A percentile compares a stretch with the other conserved stretches of the same genome.
These are phyloP conservation scores for Dreissena polymorpha DNA, from an alignment of 1,140 invertebrate genomes.

Conservation along the genomic window DNA sequence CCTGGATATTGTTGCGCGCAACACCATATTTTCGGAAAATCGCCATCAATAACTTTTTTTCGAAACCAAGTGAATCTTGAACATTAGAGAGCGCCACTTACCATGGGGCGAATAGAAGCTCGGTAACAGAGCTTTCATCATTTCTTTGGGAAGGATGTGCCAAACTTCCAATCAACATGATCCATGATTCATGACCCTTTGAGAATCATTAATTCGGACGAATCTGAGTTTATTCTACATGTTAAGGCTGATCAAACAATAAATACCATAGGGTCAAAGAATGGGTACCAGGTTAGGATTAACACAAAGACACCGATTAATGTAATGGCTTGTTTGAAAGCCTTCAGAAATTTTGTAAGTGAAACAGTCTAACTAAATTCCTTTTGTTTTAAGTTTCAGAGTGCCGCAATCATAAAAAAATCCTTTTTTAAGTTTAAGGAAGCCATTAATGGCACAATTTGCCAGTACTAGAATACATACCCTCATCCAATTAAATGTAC, in stretches of 20 bases:
- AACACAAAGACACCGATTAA: conserved; percentile 17
- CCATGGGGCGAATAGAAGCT: background rate
- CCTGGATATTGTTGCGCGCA: conserved; percentile 33
- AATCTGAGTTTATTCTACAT: conserved; percentile 4
- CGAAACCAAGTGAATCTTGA: background rate
- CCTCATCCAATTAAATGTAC: too few species aligned
- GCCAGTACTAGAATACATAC: too few species aligned
- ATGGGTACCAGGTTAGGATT: conserved; percentile 9
- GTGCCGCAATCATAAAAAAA: too few species aligned
- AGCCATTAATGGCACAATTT: too few species aligned
- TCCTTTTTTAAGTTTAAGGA: too few species aligned
- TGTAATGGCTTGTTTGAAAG: conserved; percentile 10
- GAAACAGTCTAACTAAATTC: too few species aligned
- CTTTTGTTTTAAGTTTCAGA: too few species aligned
- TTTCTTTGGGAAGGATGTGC: conserved; percentile 9
- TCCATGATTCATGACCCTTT: background rate
- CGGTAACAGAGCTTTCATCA: background rate
- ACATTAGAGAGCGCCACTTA: conserved; percentile 10
- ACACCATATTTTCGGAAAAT: conserved; percentile 17
- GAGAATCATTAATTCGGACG: conserved; percentile 12
- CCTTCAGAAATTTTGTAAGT: too few species aligned
- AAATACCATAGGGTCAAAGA: background rate
- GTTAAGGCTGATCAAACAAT: conserved; percentile 7
- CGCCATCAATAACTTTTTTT: conserved; percentile 3
- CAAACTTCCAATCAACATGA: background rate